Base-by-base conservation (phyloP, 2,797 vertebrate genomes). In the Sphenopsis melanotis region DNA sequence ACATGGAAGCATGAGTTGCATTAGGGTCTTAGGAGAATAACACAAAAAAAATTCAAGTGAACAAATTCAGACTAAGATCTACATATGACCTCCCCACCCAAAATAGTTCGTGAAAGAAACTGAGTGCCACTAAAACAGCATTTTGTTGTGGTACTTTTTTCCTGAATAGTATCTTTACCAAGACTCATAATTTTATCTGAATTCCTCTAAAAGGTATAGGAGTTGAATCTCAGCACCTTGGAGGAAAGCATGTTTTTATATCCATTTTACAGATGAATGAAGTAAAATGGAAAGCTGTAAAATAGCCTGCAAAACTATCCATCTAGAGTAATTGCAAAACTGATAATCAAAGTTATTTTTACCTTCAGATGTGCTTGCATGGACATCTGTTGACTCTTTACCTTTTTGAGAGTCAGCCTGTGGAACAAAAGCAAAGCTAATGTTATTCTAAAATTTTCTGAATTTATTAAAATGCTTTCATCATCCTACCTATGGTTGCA, bases 301-400 rank as follows among this genome's bases (percentile, higher is more conserved):
- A 70, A 81, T 1, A 72, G 29, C 12, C 37, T 52, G 9, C 11
- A 57, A 82, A 83, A 17, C 3, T 88, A 36, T 2, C 81, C 18
- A 81, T 52, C 30, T 44, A 44, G 11, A 65, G 32, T 27, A 71
- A 84, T 21, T 10, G 50, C 23, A 84, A 52, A 39, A 83, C 5
- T 63, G 47, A 93, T 18, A 64, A 90, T 42, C 41, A 83, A 68
- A 4, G 30, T 29, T 53, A 89, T 66, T 70, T 89, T 98, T 98
- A 98, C 98, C 98, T 97, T 97, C 87, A 94, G 97, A 97, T 63
- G 97, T 97, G 56, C 97, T 96, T 91, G 97, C 96, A 76, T 42
- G 85, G 65, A 72, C 90, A 95, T 97, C 96, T 44, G 18, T 18
- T 57, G 92, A 50, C 81, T 87, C 94, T 91, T 86, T 83, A 49